A percentile compares a stretch with the other conserved stretches of the same genome.
phyloP scores from a whole-genome alignment of 2,797 vertebrate genomes.

The Tokudaia muenninki region DNA sequence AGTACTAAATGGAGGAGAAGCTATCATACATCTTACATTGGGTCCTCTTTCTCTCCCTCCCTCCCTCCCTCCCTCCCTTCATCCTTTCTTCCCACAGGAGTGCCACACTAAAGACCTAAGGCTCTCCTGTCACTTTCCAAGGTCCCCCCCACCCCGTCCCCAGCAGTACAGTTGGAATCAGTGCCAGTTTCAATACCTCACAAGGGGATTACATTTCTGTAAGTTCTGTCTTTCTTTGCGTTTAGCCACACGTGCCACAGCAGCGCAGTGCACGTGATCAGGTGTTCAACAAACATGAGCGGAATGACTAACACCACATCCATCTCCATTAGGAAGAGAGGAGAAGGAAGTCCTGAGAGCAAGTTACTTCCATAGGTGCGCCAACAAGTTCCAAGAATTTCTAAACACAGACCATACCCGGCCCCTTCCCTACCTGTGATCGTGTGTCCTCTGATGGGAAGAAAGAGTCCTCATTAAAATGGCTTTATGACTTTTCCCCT shows the following conservation, averaged over 20 bases:
- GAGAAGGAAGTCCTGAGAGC: not conserved
- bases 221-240: not conserved
- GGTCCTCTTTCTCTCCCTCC: not conserved
- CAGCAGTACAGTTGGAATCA: not conserved
- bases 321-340: not conserved
- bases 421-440: not conserved
- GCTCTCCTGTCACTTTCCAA: not conserved
- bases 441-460: not conserved
- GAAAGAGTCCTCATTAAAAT: not conserved
- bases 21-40: not conserved
- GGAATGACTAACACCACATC: not conserved
- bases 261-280: not conserved
- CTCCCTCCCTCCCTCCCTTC: not conserved
- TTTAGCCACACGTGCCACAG: not conserved
- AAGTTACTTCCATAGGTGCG: not conserved
- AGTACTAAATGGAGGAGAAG: not conserved
- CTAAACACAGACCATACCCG: not conserved
- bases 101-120: not conserved
- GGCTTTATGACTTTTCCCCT: not conserved
- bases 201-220: not conserved
- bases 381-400: not conserved
- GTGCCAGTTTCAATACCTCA: not conserved
- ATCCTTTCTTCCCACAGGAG: not conserved
- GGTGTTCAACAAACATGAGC: not conserved
- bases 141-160: not conserved